These are phyloP conservation scores for Oriolus oriolus DNA, from an alignment of 2,113 vertebrate species.

Conservation along the genomic window DNA sequence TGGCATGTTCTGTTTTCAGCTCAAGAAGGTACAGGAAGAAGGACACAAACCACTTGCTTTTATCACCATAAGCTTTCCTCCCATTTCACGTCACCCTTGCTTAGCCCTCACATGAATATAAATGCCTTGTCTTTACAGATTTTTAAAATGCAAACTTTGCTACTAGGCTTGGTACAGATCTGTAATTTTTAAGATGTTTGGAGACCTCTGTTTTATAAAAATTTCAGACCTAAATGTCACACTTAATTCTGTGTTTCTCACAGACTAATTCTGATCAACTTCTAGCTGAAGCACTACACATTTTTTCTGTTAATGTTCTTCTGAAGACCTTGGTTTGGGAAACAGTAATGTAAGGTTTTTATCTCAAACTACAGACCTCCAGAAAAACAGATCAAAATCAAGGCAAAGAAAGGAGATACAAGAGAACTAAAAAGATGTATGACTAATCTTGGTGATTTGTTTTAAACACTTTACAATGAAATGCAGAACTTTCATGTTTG, in stretches of 20 bases:
- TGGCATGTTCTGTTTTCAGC: neutral
- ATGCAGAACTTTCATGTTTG: neutral
- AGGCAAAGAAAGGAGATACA: neutral
- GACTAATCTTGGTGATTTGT: neutral
- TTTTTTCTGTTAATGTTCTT: neutral
- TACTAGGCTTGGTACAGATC: neutral
- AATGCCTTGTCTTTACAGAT: rapidly evolving
- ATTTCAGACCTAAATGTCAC: neutral
- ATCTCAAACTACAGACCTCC: neutral
- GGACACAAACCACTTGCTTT: neutral
- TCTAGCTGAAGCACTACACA: neutral
- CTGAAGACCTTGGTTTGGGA: neutral
- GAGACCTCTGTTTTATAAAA: neutral
- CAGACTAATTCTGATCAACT: neutral
- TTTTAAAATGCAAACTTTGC: neutral
- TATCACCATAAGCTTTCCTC: neutral
- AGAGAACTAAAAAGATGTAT: neutral
- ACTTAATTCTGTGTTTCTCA: neutral
- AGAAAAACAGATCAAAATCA: neutral
- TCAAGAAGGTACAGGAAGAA: neutral
- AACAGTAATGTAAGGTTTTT: neutral
- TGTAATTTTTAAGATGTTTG: neutral
- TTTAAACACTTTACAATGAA: neutral
- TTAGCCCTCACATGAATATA: neutral
- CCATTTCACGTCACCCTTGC: neutral